Percentiles rank a stretch among this genome's conserved stretches.
Conservation (phyloP, 2,113 vertebrate species). For the Morone chrysops region DNA sequence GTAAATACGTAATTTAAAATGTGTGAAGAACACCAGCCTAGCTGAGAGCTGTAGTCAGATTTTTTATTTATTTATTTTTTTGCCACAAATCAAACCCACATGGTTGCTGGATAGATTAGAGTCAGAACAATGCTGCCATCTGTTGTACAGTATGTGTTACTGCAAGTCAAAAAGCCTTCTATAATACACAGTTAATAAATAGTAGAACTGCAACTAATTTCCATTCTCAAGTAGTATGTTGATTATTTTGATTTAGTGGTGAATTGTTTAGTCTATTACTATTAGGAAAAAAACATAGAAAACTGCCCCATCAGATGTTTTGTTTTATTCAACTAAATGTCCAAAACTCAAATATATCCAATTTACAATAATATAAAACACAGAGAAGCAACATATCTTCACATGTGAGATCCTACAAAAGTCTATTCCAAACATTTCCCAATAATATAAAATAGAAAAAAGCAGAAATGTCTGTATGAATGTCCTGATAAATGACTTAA, state of each 20-base stretch:
- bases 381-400: not conserved
- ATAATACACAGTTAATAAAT: not conserved
- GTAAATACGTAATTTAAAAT: conserved; percentile 11
- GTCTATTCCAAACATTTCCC: not conserved
- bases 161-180: conserved; percentile 33
- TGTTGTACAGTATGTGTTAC: conserved; percentile 52
- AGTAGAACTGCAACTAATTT: not conserved
- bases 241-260: not conserved
- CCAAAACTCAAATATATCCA: not conserved
- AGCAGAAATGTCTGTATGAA: not conserved
- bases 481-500: not conserved
- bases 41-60: not conserved
- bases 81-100: conserved; percentile 15
- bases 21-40: not conserved
- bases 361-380: not conserved
- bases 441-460: not conserved
- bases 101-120: not conserved
- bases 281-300: not conserved
- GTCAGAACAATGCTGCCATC: conserved; percentile 69
- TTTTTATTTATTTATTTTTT: not conserved
- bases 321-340: not conserved
- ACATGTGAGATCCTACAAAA: not conserved
- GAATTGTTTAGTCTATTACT: not conserved
- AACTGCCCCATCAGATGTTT: not conserved
- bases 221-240: not conserved